Conservation (phyloP, 2,113 vertebrate species). For the Tympanuchus pallidicinctus region DNA sequence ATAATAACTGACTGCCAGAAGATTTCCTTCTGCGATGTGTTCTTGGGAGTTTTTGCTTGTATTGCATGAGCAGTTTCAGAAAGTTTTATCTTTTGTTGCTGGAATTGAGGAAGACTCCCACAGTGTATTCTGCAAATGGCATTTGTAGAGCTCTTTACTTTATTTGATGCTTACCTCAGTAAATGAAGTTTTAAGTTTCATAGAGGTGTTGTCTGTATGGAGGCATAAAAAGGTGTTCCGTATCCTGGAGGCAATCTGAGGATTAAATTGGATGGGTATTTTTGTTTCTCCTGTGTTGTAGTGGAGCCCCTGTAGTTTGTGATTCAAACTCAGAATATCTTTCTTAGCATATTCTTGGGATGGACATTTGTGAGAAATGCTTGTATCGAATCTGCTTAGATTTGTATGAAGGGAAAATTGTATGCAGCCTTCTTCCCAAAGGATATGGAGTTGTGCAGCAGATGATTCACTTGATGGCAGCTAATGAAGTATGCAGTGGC, state of each 20-base stretch:
- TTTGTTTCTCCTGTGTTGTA: neutral
- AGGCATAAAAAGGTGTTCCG: neutral
- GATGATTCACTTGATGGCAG: neutral
- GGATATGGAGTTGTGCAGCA: neutral
- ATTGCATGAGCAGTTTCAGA: neutral
- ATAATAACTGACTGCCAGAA: conserved; percentile 14
- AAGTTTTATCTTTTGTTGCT: neutral
- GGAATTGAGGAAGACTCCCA: neutral
- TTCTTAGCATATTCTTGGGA: neutral
- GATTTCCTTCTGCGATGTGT: conserved; percentile 2
- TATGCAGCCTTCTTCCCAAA: neutral
- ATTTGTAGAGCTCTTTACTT: neutral
- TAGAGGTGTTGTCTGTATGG: neutral
- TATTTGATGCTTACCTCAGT: neutral
- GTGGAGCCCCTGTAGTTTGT: neutral
- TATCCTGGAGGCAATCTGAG: neutral
- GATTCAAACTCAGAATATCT: neutral
- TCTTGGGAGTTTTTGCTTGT: neutral
- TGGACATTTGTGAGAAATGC: neutral
- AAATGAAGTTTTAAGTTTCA: neutral
- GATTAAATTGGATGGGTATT: neutral
- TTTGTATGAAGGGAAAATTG: neutral
- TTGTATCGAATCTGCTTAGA: neutral
- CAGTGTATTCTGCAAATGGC: neutral
- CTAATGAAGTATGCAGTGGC: neutral